phyloP scores from a whole-genome alignment of 2,888 invertebrate genomes.

The Penaeus monodon region DNA sequence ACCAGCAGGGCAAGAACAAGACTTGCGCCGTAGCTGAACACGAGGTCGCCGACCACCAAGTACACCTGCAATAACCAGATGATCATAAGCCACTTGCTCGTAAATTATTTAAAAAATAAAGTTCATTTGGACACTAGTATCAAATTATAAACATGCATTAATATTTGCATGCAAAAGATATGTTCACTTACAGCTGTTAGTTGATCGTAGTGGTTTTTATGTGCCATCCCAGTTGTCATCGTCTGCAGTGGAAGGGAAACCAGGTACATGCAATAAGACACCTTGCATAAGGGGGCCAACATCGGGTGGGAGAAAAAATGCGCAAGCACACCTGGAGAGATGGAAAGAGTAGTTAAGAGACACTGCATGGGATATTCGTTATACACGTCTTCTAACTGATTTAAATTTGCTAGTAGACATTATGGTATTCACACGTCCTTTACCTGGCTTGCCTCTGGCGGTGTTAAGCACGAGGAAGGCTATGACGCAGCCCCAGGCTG shows the following conservation, averaged over 20 bases:
- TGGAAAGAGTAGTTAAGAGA: neutral
- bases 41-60: slow-evolving; percentile 46
- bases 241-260: slow-evolving; percentile 47
- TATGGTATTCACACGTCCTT: neutral
- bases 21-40: slow-evolving; percentile 26
- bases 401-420: neutral
- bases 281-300: slow-evolving; percentile 31
- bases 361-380: neutral
- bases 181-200: slow-evolving; percentile 41
- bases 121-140: no score
- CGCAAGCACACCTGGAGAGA: slow-evolving; percentile 28
- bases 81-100: no score
- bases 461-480: slow-evolving; percentile 47
- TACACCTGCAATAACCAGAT: slow-evolving; percentile 32
- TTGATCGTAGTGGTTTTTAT: slow-evolving; percentile 45
- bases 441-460: slow-evolving; percentile 40
- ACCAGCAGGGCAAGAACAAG: slow-evolving; percentile 39
- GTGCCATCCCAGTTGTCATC: slow-evolving; percentile 28
- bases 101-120: no score
- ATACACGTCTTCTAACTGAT: neutral
- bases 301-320: slow-evolving; percentile 36
- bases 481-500: slow-evolving; percentile 33
- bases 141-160: no score
- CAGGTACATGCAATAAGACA: slow-evolving; percentile 55
- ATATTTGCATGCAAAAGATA: neutral